Conservation (phyloP, 1,140 invertebrate genomes). For the Diorhabda elongata region DNA sequence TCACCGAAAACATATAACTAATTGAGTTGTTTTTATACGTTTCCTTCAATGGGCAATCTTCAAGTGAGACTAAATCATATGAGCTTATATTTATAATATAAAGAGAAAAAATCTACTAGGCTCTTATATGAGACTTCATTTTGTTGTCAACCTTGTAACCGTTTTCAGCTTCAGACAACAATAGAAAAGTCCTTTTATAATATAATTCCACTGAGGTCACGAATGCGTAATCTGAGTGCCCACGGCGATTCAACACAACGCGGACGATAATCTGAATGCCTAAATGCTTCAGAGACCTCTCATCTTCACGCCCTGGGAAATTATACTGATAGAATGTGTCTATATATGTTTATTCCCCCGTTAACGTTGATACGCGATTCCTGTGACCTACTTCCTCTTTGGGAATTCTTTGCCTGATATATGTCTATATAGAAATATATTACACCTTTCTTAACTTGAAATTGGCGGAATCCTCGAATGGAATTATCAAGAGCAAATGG, state of each 20-base stretch:
- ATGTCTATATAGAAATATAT: neutral
- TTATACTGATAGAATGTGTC: conserved; percentile 2
- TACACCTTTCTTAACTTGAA: neutral
- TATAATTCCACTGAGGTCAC: neutral
- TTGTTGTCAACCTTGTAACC: too few species aligned
- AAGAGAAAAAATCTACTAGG: too few species aligned
- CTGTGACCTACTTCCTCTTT: neutral
- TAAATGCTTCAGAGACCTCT: neutral
- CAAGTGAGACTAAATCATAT: too few species aligned
- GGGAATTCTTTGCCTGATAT: neutral
- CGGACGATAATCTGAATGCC: neutral
- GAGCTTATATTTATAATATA: too few species aligned
- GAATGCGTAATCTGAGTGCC: neutral
- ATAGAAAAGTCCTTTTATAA: neutral
- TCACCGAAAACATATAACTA: too few species aligned
- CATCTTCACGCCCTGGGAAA: conserved; percentile 1
- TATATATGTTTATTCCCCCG: neutral
- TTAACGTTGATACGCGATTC: neutral
- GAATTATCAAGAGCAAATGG: too few species aligned
- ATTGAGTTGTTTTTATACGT: too few species aligned
- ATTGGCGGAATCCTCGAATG: neutral
- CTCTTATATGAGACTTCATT: too few species aligned
- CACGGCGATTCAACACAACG: conserved; percentile 1
- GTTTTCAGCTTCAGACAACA: too few species aligned
- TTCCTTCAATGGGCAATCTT: too few species aligned